Evolutionary conservation across 2,888 invertebrate species (phyloP), one percentile per base, ranked within the genome.

Genomic region (Luperina testacea): DNA sequence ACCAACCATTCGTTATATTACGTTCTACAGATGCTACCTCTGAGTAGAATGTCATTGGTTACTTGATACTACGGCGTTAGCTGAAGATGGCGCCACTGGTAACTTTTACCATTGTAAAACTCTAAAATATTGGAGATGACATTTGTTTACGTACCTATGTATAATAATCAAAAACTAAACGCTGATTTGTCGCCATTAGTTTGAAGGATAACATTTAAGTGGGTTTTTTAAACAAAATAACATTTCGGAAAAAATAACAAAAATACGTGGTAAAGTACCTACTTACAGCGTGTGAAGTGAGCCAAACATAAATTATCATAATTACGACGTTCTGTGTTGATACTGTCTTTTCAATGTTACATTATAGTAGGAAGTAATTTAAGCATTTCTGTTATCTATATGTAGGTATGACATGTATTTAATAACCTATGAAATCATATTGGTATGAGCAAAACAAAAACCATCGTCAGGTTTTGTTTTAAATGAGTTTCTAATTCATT

Each of bases 41-140:
- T 1, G 27, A 53, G 42, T 53, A 38, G 24, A 27, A 15, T 51
- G 27, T 38, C 13, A 42, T 68, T 45, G n/a, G 48, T 71, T 45
- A 42, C 42, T 70, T 67, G 48, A 17, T 77, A 72, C 38, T 38
- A 27, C 17, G 3, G 1, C 0, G 20, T 45, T 27, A 38, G 4
- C 24, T 20, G 7, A 57, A 86, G 86, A 84, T 78, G 86, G 74
- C 86, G 78, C 71, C n/a, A 86, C 81, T 75, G 11, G 42, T 38
- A 38, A n/a, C n/a, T 72, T 45, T 48, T 20, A 53, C 27, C 7
- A 17, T 24, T 32, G 4, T 17, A 27, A 11, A n/a, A 48, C 11
- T 42, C 0, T 57, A 57, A 17, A 3, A 7, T 65, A 73, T 64
- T 57, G 27, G 4, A 53, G 53, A 8, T 72, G 72, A 24, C 57